Evolutionary conservation across 1,140 invertebrate genomes (phyloP), one percentile per base, ranked within the genome.

Genomic region (Ladona fulva): DNA sequence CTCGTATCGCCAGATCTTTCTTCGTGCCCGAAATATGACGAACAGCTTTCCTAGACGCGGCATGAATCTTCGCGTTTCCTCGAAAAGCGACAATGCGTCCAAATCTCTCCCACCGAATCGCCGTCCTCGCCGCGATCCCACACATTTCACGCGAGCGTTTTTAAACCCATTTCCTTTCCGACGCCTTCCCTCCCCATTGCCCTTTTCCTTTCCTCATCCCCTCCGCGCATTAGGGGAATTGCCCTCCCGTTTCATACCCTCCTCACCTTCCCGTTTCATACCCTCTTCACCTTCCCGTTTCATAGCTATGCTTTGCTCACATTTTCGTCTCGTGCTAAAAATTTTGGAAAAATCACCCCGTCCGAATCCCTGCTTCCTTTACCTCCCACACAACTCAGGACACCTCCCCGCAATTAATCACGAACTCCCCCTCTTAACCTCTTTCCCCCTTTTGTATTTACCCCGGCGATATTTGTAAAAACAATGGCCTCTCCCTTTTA

Each of bases 381-480:
- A 52, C 44, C 10, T 52, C 44, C 44, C 44, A 52, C 44, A 10
- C 44, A 10, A 11, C 44, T 19, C 44, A 11, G 10, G 10, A 10
- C 44, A 52, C 52, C n/a, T 12, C 12, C 52, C 52, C 5, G 52
- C 52, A 66, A 66, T 66, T 66, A 66, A 66, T 66, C 52, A 66
- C 52, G 10, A 10, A 52, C 44, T 19, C 44, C 19, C 44, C 44
- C 44, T 52, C 44, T 52, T 11, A 52, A 10, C 44, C 44, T 52
- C 44, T 52, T 10, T 11, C 44, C 10, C n/a, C 3, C 52, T 22
- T 66, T 66, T 66, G 52, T 22, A 66, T 66, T 12, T 12, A 22
- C 52, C 52, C 52, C n/a, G 14, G 52, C 52, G 52, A 66, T 66
- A 66, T 66, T 66, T 66, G 52, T 66, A 66, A 66, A 66, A 66